These are phyloP conservation scores for Fistularia tabacaria DNA, from an alignment of 2,797 vertebrate species.

Conservation along the genomic window DNA sequence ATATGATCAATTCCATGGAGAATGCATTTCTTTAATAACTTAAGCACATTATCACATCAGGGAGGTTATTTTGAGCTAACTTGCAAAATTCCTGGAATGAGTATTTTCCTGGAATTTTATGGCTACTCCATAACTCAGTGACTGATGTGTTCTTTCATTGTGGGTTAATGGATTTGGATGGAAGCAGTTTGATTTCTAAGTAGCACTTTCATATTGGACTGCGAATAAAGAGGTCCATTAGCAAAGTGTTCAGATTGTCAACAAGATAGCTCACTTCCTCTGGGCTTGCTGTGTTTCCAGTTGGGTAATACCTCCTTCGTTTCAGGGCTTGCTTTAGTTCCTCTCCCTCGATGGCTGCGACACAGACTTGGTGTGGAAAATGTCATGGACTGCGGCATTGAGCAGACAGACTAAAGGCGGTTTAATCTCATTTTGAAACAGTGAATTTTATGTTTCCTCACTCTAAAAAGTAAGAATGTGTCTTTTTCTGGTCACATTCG, in stretches of 20 bases:
- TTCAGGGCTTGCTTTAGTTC: constrained; percentile 57
- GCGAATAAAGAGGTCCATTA: neutral
- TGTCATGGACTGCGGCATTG: neutral
- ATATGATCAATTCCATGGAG: too few species aligned
- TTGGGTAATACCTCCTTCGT: constrained; percentile 52
- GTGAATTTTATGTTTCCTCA: neutral
- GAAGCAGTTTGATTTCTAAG: too few species aligned
- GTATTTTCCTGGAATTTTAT: too few species aligned
- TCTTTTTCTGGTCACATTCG: neutral
- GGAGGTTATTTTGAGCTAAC: too few species aligned
- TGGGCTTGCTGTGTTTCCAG: constrained; percentile 20
- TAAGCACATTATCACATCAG: too few species aligned
- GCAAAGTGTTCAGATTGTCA: neutral
- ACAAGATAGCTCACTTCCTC: constrained; percentile 51
- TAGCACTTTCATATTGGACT: neutral
- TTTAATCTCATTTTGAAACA: neutral
- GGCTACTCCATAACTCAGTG: neutral
- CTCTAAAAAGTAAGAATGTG: constrained; percentile 25
- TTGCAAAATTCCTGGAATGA: too few species aligned
- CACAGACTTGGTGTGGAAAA: neutral
- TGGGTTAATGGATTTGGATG: too few species aligned
- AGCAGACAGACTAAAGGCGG: neutral
- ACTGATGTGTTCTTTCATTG: too few species aligned
- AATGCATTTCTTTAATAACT: too few species aligned
- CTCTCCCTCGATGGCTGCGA: constrained; percentile 32